These are phyloP conservation scores for Epinephelus moara DNA, from an alignment of 2,113 vertebrate species.

Conservation along the genomic window DNA sequence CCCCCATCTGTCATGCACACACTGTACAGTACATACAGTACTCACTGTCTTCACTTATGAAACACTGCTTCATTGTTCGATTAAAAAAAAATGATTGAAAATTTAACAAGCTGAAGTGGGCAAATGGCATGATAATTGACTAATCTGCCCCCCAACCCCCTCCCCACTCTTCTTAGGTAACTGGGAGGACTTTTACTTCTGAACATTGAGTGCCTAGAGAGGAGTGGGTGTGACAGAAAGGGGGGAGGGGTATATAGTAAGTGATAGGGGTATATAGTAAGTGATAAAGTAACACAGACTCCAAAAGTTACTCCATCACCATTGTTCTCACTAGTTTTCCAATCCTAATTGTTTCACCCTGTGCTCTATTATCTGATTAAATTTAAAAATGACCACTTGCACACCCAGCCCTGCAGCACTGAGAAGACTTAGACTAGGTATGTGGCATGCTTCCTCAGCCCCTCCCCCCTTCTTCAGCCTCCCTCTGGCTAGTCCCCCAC, in stretches of 20 bases:
- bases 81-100: background rate
- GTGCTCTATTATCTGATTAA: background rate
- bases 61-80: background rate
- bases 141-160: background rate
- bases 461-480: conserved; percentile 1
- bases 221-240: conserved; percentile 44
- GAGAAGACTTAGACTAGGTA: background rate
- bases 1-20: background rate
- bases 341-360: background rate
- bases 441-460: conserved; percentile 25
- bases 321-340: background rate
- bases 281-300: conserved; percentile 33
- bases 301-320: conserved; percentile 22
- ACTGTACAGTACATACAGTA: background rate
- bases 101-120: background rate
- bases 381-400: background rate
- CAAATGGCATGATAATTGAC: background rate
- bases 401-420: background rate
- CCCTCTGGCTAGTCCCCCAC: background rate
- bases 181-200: conserved; percentile 28
- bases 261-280: background rate
- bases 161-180: conserved; percentile 5
- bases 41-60: background rate
- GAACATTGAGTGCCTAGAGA: conserved; percentile 55
- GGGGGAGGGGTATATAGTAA: background rate